A percentile compares a stretch with the other conserved stretches of the same genome.
Conservation (phyloP, 2,797 vertebrate genomes). For the Enteromius afrohamiltoni region DNA sequence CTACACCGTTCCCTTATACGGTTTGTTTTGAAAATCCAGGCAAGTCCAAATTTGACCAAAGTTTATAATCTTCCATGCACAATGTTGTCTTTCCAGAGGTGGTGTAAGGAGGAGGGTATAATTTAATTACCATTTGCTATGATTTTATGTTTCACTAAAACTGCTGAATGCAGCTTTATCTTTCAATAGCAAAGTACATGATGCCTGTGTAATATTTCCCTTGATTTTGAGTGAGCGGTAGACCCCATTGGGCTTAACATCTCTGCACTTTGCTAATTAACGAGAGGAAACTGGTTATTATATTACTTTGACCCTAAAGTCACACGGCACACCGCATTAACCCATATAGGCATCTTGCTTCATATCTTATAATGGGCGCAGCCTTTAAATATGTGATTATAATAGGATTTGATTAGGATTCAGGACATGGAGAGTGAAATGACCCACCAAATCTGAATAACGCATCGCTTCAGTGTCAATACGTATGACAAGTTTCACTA, state of each 20-base stretch:
- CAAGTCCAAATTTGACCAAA: slow-evolving; percentile 1
- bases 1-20: not conserved
- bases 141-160: slow-evolving; percentile 43
- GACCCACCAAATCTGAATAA: slow-evolving; percentile 43
- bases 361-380: slow-evolving; percentile 36
- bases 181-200: slow-evolving; percentile 35
- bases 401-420: slow-evolving; percentile 39
- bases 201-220: slow-evolving; percentile 29
- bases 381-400: slow-evolving; percentile 44
- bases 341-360: slow-evolving; percentile 46
- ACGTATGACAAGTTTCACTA: slow-evolving; percentile 21
- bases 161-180: slow-evolving; percentile 38
- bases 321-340: slow-evolving; percentile 21
- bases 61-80: not conserved
- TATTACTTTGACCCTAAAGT: slow-evolving; percentile 52
- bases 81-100: not conserved
- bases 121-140: slow-evolving; percentile 45
- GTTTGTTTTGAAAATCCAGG: not conserved
- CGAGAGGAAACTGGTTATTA: slow-evolving; percentile 47
- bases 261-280: slow-evolving; percentile 58
- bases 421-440: slow-evolving; percentile 22
- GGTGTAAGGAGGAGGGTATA: slow-evolving; percentile 18
- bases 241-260: slow-evolving; percentile 46
- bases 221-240: slow-evolving; percentile 39
- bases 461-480: slow-evolving; percentile 28